Percentiles rank a stretch among this genome's conserved stretches.
phyloP scores from a whole-genome alignment of 2,113 vertebrate genomes.

The Cheilinus undulatus region DNA sequence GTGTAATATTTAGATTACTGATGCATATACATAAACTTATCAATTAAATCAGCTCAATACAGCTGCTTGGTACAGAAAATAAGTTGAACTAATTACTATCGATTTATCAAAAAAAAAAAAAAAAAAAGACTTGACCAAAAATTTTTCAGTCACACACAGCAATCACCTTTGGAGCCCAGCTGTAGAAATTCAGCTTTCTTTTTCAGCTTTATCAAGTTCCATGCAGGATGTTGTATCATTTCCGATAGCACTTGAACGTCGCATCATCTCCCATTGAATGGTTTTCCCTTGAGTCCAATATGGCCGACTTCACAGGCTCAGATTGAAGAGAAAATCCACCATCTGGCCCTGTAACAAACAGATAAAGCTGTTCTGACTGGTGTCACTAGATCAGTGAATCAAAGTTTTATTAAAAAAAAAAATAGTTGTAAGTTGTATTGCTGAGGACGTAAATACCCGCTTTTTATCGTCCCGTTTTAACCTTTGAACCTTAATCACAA shows the following conservation, averaged over 20 bases:
- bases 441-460: background rate
- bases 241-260: constrained; percentile 41
- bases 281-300: constrained; percentile 72
- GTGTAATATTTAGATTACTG: too few relatives aligned
- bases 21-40: too few relatives aligned
- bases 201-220: background rate
- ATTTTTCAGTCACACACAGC: too few relatives aligned
- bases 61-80: too few relatives aligned
- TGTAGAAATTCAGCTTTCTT: background rate
- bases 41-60: too few relatives aligned
- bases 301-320: constrained; percentile 63
- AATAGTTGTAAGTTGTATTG: background rate
- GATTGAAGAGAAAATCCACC: constrained; percentile 7
- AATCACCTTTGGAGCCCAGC: too few relatives aligned
- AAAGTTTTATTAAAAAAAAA: background rate
- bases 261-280: constrained; percentile 51
- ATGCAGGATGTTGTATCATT: rapidly evolving
- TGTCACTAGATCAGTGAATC: too few relatives aligned
- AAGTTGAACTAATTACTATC: too few relatives aligned
- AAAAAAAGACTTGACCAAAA: too few relatives aligned
- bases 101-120: too few relatives aligned
- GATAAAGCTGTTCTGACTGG: background rate
- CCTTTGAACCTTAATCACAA: constrained; percentile 43
- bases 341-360: background rate
- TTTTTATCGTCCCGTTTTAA: constrained; percentile 2